Base-by-base conservation (phyloP, 2,113 vertebrate species). In the Triplophysa rosa region DNA sequence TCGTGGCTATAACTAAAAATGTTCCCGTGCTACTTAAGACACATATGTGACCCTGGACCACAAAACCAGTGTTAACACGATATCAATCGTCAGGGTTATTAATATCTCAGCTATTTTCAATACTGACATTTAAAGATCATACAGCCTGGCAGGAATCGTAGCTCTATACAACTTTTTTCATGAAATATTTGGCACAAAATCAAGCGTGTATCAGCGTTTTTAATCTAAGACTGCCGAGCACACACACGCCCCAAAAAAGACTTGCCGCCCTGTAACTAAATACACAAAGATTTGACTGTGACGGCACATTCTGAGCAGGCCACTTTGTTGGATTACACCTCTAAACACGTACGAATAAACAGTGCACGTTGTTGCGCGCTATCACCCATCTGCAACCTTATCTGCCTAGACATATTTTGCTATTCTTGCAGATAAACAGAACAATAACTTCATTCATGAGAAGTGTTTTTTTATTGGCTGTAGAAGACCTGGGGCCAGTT, bases 261-360 rank as follows among this genome's bases (percentile, higher is more conserved):
- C 23, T 26, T 74, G 45, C 70, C 16, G 16, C 16, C 58, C 21
- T 74, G 58, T 63, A 74, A 74, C 72, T 63, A 74, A 47, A 74
- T 63, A 63, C 72, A 49, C 72, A 63, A 47, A 74, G 58, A 74
- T 63, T 63, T 74, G 19, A 61, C 58, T 74, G 24, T 74, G 72
- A 47, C 72, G 63, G 72, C 72, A 63, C 40, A 63, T 74, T 49
- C 58, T 63, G 42, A 8, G 5, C 72, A 63, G 72, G 72, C 23
- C 72, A 63, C 59, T 63, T 74, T 63, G 63, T 29, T 63, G 16
- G 72, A 62, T 74, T 47, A 63, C 71, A 62, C n/a, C 23, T 62
- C 56, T 19, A 19, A 37, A 74, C 47, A 45, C 21, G 17, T 47
- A 47, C 24, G 40, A 74, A 74, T 74, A 74, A 63, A 74, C 71